Evolutionary conservation across 2,888 invertebrate species (phyloP).

Genomic region (Masnerella sp.): DNA sequence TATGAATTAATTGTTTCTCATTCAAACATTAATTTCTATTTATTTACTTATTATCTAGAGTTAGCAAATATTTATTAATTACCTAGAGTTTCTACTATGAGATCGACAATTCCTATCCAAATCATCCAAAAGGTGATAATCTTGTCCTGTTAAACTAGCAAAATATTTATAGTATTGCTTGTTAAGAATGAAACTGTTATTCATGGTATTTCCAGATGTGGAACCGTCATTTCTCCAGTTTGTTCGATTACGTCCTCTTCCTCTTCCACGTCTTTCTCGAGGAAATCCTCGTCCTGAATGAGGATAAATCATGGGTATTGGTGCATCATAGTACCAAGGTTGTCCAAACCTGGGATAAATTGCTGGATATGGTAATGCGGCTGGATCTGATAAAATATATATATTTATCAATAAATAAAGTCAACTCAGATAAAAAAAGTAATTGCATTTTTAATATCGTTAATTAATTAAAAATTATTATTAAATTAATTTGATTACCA

Average conservation of each 20-base stretch:
- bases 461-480: too few relatives aligned
- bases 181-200: constrained; percentile 75
- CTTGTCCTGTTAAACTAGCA: constrained; percentile 80
- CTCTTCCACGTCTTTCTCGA: constrained; percentile 65
- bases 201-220: constrained; percentile 70
- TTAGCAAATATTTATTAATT: too few relatives aligned
- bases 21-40: too few relatives aligned
- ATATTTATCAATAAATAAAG: too few relatives aligned
- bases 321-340: constrained; percentile 72
- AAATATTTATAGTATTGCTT: constrained; percentile 81
- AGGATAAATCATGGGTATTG: constrained; percentile 69
- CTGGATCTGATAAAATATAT: constrained; percentile 36
- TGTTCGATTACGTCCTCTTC: constrained; percentile 32
- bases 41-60: too few relatives aligned
- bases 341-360: constrained; percentile 71
- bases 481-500: constrained; percentile 20
- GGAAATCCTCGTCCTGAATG: constrained; percentile 65
- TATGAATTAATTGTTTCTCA: too few relatives aligned
- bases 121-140: constrained; percentile 79
- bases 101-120: constrained; percentile 71
- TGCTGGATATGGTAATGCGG: constrained; percentile 64
- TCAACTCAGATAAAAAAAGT: too few relatives aligned
- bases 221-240: constrained; percentile 56
- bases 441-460: too few relatives aligned
- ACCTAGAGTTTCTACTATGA: constrained; percentile 59